phyloP scores from a whole-genome alignment of 2,888 invertebrate species.

The Frankliniella fusca region DNA sequence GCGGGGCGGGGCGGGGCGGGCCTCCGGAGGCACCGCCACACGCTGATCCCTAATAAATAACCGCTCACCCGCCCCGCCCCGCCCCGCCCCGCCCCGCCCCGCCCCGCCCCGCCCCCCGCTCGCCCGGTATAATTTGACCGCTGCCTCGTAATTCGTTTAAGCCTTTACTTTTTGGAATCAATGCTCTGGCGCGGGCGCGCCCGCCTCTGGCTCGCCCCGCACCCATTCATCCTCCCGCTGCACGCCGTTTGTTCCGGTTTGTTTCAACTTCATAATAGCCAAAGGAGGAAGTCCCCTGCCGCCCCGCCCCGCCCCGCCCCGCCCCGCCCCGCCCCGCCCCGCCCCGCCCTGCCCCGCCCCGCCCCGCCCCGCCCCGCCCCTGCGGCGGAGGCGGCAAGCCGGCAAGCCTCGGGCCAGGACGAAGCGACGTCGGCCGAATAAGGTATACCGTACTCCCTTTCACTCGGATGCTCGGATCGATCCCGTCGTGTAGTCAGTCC shows the following conservation, averaged over 20 bases:
- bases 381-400: no score
- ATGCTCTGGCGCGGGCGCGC: neutral
- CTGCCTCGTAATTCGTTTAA: neutral
- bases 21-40: no score
- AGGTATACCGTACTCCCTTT: no score
- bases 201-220: neutral
- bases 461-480: no score
- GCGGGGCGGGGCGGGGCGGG: neutral
- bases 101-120: neutral
- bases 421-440: no score
- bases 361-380: no score
- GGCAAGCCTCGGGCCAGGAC: no score
- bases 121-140: neutral
- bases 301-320: neutral
- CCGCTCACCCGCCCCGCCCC: no score
- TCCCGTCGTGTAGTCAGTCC: no score
- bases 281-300: no score
- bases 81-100: no score
- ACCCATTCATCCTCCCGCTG: neutral
- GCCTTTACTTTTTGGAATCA: neutral
- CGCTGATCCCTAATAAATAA: no score
- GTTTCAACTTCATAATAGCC: neutral
- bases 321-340: neutral
- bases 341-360: neutral
- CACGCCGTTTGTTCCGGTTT: slow-evolving; percentile 4